Base-by-base conservation (phyloP, 2,797 vertebrate genomes). In the Agapornis canus region DNA sequence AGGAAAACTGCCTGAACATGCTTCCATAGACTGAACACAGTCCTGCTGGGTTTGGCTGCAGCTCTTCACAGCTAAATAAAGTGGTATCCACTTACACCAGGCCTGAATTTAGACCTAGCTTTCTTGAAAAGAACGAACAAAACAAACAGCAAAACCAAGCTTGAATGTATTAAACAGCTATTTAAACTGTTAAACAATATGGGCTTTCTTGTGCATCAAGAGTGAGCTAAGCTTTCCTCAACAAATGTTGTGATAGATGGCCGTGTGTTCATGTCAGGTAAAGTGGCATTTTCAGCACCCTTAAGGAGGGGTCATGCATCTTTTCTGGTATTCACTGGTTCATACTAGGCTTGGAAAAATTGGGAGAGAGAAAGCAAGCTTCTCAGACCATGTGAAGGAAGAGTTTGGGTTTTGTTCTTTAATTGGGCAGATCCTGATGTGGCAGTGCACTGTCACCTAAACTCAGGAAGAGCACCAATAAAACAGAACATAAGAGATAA, bases 141-240 rank as follows among this genome's bases (percentile, higher is more conserved):
- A 89, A 82, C 73, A 71, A 85, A 59, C 71, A 86, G 42, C 32
- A 77, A 92, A 94, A 40, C 2, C 54, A 92, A 59, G 47, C 65
- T 63, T 73, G 91, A 76, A 91, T 90, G 83, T 79, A 86, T 94
- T 93, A 88, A 86, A 63, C 68, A 90, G 81, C 77, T 95, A 90
- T 94, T 95, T 80, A 90, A 89, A 78, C 49, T 1, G 0, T 88
- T 84, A 68, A 82, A 92, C 78, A 92, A 75, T 81, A 87, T 87
- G 72, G 61, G 42, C 54, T 91, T 95, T 94, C 57, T 95, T 78
- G 42, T 65, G 71, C 79, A 85, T n/a, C 91, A 93, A 76, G 47
- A 71, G 92, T 91, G 94, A 93, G 61, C 75, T 93, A 60, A 92
- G 77, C 91, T 89, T 95, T 80, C 69, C 59, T 32, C 82, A 81